Evolutionary conservation across 1,140 invertebrate species (phyloP).

Genomic region (Drosophila leontia): DNA sequence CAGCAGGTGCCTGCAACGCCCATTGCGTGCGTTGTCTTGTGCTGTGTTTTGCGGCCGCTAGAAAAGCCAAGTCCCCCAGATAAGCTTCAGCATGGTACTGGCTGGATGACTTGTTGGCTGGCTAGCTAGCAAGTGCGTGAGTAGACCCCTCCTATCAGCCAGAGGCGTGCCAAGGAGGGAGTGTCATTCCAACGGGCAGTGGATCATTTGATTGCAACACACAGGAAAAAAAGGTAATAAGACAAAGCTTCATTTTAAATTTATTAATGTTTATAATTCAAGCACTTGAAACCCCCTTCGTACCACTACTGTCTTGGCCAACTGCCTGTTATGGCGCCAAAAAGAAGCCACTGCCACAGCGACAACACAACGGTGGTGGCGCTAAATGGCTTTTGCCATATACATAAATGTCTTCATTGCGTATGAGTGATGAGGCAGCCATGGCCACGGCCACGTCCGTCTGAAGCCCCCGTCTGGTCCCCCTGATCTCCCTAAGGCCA

Average conservation of each 20-base stretch:
- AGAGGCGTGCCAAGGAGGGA: slow-evolving; percentile 27
- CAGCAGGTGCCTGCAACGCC: slow-evolving; percentile 77
- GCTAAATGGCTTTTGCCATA: slow-evolving; percentile 80
- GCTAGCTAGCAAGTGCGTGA: slow-evolving; percentile 47
- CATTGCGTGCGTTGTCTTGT: slow-evolving; percentile 70
- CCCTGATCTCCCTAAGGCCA: background rate
- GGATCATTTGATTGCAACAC: slow-evolving; percentile 16
- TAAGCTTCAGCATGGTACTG: slow-evolving; percentile 45
- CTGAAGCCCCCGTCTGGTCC: background rate
- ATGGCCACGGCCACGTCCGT: slow-evolving; percentile 37
- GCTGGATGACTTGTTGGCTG: slow-evolving; percentile 22
- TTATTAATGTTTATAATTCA: background rate
- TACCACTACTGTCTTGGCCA: background rate
- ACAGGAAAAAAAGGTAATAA: background rate
- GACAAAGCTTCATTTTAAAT: no score
- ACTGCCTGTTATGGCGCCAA: slow-evolving; percentile 40
- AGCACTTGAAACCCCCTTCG: background rate
- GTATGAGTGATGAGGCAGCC: slow-evolving; percentile 78
- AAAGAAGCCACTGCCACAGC: slow-evolving; percentile 42
- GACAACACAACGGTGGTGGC: slow-evolving; percentile 42
- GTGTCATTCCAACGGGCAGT: background rate
- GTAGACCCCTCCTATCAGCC: slow-evolving; percentile 20
- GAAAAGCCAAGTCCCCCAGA: slow-evolving; percentile 65
- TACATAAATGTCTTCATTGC: slow-evolving; percentile 83
- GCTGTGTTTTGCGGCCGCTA: slow-evolving; percentile 39